Percentiles rank a stretch among this genome's conserved stretches.
phyloP scores from a whole-genome alignment of 2,113 vertebrate species.

The Onychostruthus taczanowskii region DNA sequence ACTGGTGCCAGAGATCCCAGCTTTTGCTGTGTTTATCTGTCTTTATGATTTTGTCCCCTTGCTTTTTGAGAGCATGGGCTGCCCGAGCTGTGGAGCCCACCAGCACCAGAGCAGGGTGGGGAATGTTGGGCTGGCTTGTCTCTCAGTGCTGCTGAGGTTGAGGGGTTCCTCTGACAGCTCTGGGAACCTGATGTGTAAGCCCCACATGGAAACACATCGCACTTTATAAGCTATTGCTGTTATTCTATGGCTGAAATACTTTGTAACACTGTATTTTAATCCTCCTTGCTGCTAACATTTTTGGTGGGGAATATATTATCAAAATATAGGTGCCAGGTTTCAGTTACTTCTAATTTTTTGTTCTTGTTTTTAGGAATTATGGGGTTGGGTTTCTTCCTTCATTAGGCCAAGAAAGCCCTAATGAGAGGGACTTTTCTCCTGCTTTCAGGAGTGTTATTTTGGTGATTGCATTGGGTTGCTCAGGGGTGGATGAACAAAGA shows the following conservation, averaged over 20 bases:
- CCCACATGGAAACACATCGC: neutral
- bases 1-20: neutral
- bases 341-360: neutral
- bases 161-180: neutral
- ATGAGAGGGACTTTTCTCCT: neutral
- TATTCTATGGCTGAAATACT: neutral
- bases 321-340: neutral
- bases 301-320: neutral
- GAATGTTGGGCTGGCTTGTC: neutral
- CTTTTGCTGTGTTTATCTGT: neutral
- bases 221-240: neutral
- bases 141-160: neutral
- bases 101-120: neutral
- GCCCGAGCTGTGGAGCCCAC: rapidly evolving
- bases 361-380: neutral
- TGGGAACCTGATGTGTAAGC: neutral
- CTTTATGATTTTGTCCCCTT: neutral
- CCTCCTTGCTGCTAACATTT: neutral
- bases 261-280: neutral
- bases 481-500: rapidly evolving
- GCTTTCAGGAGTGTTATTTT: neutral
- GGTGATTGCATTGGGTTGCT: neutral
- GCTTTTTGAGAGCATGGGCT: neutral
- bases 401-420: neutral
- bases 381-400: too few species aligned